A percentile compares a stretch with the other conserved stretches of the same genome.
phyloP scores from a whole-genome alignment of 1,140 invertebrate species.

The Rhizoglyphus robini region DNA sequence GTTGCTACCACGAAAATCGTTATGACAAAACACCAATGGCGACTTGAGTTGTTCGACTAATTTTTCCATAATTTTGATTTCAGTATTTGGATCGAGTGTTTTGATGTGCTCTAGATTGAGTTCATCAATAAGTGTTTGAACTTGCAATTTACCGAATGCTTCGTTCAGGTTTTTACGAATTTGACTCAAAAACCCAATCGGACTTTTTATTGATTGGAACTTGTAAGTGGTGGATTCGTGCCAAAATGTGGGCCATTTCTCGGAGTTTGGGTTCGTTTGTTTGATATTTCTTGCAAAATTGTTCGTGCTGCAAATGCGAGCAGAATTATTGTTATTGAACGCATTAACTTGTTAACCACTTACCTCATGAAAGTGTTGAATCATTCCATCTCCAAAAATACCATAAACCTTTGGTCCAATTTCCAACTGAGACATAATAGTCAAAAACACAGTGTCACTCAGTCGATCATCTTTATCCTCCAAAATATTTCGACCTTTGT shows the following conservation, averaged over 20 bases:
- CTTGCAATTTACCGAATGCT: background rate
- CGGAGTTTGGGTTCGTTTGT: too few species aligned
- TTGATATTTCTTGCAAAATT: too few species aligned
- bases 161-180: background rate
- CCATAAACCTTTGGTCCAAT: constrained; percentile 7
- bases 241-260: too few species aligned
- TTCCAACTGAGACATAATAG: constrained; percentile 1
- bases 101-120: background rate
- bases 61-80: background rate
- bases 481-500: background rate
- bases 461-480: background rate
- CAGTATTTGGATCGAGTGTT: background rate
- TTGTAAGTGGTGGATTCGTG: too few species aligned
- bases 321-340: too few species aligned
- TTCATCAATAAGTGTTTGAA: background rate
- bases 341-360: too few species aligned
- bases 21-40: constrained; percentile 4
- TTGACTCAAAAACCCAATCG: too few species aligned
- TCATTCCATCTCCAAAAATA: too few species aligned
- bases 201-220: too few species aligned
- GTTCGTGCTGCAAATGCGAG: too few species aligned
- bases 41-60: background rate
- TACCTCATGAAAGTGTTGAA: background rate
- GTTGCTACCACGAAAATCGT: constrained; percentile 17
- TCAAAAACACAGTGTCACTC: background rate